These are phyloP conservation scores for Trichomycterus rosablanca DNA, from an alignment of 2,113 vertebrate genomes.

Conservation along the genomic window DNA sequence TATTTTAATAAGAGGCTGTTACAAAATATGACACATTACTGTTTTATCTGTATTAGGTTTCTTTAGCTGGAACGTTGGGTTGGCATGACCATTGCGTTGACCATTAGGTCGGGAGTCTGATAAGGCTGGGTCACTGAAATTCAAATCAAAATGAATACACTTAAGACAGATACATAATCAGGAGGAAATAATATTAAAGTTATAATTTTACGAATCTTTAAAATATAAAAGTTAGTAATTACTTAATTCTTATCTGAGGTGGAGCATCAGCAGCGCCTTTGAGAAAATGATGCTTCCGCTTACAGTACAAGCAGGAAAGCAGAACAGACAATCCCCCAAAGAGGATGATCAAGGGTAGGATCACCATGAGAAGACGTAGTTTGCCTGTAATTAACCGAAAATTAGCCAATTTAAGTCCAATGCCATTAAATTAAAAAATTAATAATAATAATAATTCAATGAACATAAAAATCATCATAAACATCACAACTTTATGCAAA, in stretches of 20 bases:
- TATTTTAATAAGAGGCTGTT: neutral
- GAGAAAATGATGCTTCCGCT: constrained; percentile 48
- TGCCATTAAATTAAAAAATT: no score
- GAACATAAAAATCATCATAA: no score
- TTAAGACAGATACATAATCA: neutral
- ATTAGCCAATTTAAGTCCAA: neutral
- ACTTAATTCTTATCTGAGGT: constrained; percentile 37
- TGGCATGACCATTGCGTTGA: constrained; percentile 70
- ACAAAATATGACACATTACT: constrained; percentile 62
- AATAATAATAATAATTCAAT: no score
- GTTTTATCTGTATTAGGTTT: constrained; percentile 71
- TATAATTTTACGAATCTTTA: neutral
- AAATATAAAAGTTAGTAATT: neutral
- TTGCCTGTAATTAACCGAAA: neutral
- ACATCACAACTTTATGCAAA: no score
- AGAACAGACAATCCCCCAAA: constrained; percentile 47
- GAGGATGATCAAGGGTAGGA: constrained; percentile 50
- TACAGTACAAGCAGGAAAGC: constrained; percentile 57
- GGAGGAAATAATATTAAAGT: neutral
- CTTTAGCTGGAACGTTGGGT: constrained; percentile 81
- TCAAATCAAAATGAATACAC: neutral
- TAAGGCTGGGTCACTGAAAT: neutral
- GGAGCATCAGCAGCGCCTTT: constrained; percentile 46
- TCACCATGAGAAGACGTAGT: neutral
- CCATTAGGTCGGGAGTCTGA: constrained; percentile 20